These are phyloP conservation scores for Typhlomys cinereus DNA, from an alignment of 2,113 vertebrate genomes.

Conservation along the genomic window DNA sequence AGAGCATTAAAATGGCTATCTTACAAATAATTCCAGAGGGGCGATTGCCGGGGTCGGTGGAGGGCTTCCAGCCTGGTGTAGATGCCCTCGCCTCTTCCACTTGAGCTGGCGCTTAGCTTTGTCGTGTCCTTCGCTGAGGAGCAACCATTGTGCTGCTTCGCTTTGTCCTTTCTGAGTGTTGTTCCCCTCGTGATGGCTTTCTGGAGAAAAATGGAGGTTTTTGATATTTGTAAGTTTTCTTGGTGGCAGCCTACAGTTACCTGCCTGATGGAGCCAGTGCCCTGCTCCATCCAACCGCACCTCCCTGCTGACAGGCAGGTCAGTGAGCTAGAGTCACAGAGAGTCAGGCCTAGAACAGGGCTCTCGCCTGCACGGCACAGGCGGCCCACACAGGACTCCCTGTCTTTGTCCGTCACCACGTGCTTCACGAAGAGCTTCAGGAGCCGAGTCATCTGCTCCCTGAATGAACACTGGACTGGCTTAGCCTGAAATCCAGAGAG, in stretches of 20 bases:
- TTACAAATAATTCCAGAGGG: too few relatives aligned
- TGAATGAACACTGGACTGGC: conserved; percentile 39
- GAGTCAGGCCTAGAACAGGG: not conserved
- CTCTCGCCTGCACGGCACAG: not conserved
- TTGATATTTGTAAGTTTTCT: too few relatives aligned
- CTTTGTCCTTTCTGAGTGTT: not conserved
- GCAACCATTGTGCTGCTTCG: not conserved
- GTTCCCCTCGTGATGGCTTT: conserved; percentile 21
- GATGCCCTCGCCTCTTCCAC: not conserved
- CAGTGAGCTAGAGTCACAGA: not conserved
- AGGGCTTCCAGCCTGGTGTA: not conserved
- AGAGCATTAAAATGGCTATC: conserved; percentile 51
- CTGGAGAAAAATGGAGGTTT: too few relatives aligned
- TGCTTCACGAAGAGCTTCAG: not conserved
- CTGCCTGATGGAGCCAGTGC: too few relatives aligned
- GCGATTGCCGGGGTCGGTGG: too few relatives aligned
- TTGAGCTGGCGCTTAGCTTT: not conserved
- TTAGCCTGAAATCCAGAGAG: conserved; percentile 43
- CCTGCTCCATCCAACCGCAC: not conserved
- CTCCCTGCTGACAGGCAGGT: not conserved
- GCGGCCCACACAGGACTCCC: not conserved
- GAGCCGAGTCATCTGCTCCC: conserved; percentile 47
- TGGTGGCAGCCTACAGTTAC: too few relatives aligned
- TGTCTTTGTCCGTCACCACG: not conserved
- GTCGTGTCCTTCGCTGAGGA: not conserved